Evolutionary conservation across 2,888 invertebrate genomes (phyloP).

Genomic region (Sarcophaga rosellei): DNA sequence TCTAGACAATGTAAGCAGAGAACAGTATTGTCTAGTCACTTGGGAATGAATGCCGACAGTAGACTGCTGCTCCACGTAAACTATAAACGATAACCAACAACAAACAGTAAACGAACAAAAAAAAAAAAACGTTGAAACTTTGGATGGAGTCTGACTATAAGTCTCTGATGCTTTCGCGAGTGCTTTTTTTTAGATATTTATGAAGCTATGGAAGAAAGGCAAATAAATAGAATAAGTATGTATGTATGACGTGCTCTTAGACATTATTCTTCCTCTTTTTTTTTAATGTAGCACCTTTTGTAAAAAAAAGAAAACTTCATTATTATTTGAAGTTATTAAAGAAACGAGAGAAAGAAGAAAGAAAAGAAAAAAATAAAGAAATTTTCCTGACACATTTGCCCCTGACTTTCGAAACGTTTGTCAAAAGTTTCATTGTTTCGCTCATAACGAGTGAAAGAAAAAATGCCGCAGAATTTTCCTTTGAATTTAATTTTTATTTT

Average conservation of each 20-base stretch:
- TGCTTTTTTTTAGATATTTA: too few relatives aligned
- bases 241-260: too few relatives aligned
- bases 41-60: constrained; percentile 16
- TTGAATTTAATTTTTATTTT: background rate
- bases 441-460: constrained; percentile 10
- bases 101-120: too few relatives aligned
- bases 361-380: too few relatives aligned
- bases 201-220: too few relatives aligned
- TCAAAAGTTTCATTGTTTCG: constrained; percentile 21
- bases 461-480: constrained; percentile 41
- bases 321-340: background rate
- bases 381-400: constrained; percentile 26
- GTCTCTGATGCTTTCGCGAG: too few relatives aligned
- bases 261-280: too few relatives aligned
- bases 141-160: too few relatives aligned
- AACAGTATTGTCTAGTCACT: background rate
- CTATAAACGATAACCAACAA: too few relatives aligned
- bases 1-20: background rate
- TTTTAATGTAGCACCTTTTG: constrained; percentile 19
- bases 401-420: constrained; percentile 47
- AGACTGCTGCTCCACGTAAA: background rate
- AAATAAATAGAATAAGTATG: too few relatives aligned
- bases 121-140: too few relatives aligned
- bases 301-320: background rate
- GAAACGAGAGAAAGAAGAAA: too few relatives aligned